Percentiles rank a stretch among this genome's conserved stretches.
phyloP scores from a whole-genome alignment of 2,888 invertebrate genomes.

The Ectobius pallidus region DNA sequence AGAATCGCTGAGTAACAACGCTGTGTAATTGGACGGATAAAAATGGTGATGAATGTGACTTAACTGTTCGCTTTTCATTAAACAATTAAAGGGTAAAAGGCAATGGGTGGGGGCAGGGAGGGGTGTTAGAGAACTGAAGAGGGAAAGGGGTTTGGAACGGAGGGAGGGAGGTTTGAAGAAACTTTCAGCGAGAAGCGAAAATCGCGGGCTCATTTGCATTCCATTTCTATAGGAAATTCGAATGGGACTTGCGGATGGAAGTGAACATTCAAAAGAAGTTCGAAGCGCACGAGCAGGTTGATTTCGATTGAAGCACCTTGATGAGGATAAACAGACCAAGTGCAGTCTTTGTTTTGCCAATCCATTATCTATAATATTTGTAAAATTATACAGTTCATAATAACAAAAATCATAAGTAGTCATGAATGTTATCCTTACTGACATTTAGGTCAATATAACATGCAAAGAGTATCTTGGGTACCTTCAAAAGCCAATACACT shows the following conservation, averaged over 20 bases:
- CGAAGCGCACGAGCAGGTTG: background rate
- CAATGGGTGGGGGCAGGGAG: no score
- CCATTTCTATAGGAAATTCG: slow-evolving; percentile 34
- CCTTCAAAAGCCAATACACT: no score
- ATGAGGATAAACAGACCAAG: background rate
- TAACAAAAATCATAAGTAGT: no score
- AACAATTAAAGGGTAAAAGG: slow-evolving; percentile 43
- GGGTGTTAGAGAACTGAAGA: no score
- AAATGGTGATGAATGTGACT: slow-evolving; percentile 44
- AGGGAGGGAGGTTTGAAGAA: slow-evolving; percentile 16
- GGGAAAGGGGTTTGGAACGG: background rate
- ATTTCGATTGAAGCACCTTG: background rate
- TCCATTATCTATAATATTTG: background rate
- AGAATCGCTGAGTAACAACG: slow-evolving; percentile 56
- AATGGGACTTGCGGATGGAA: background rate
- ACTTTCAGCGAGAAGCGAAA: slow-evolving; percentile 26
- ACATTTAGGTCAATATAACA: no score
- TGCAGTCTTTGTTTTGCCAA: background rate
- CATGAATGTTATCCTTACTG: no score
- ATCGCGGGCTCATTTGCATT: slow-evolving; percentile 36
- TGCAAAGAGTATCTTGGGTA: no score
- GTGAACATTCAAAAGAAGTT: background rate
- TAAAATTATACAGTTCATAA: no score
- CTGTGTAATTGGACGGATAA: slow-evolving; percentile 51
- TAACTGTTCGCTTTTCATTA: slow-evolving; percentile 44